These are phyloP conservation scores for Contarinia nasturtii DNA, from an alignment of 1,140 invertebrate genomes.

Conservation along the genomic window DNA sequence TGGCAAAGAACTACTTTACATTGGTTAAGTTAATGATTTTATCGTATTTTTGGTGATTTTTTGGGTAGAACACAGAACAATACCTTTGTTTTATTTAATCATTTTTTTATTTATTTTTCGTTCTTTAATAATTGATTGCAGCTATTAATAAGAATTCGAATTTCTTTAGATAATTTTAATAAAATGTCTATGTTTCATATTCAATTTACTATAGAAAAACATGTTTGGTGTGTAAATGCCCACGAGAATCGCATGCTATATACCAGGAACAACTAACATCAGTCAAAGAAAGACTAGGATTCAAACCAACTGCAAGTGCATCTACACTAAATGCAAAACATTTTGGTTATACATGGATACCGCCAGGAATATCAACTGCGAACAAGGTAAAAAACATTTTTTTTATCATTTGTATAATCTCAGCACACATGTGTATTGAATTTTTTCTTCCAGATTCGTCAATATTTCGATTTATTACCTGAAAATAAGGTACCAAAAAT, in stretches of 20 bases:
- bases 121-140: too few species aligned
- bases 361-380: conserved; percentile 46
- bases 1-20: too few species aligned
- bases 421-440: neutral
- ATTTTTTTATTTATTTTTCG: too few species aligned
- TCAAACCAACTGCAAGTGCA: conserved; percentile 27
- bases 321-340: conserved; percentile 32
- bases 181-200: conserved; percentile 2
- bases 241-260: conserved; percentile 64
- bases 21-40: too few species aligned
- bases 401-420: neutral
- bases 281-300: conserved; percentile 58
- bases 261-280: conserved; percentile 75
- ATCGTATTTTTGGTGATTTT: too few species aligned
- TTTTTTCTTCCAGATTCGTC: conserved; percentile 20
- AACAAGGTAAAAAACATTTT: conserved; percentile 31
- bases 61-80: too few species aligned
- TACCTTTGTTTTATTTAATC: too few species aligned
- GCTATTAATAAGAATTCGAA: too few species aligned
- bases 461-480: conserved; percentile 57
- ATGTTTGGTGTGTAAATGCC: conserved; percentile 75
- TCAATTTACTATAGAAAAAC: too few species aligned
- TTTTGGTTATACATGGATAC: conserved; percentile 60
- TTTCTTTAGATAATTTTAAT: too few species aligned
- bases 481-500: conserved; percentile 56